Evolutionary conservation across 2,888 invertebrate species (phyloP), one percentile per base, ranked within the genome.

Genomic region (Erebia epiphron): DNA sequence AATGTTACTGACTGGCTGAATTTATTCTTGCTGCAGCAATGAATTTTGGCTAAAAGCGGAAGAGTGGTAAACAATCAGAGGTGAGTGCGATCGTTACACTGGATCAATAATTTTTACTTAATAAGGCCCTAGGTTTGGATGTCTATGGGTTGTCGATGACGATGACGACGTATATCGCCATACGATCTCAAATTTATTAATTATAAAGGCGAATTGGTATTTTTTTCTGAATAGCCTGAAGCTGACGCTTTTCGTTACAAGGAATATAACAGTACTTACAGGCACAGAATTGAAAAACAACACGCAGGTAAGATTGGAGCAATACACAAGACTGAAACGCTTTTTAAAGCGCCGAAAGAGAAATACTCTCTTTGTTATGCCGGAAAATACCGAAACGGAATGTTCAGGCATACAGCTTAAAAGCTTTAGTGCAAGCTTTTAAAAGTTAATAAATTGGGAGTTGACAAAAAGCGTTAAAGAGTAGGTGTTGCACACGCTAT

Each of bases 361-460:
- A 69, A 74, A 63, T 72, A 65, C 69, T 69, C 73, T 72, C 73
- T 73, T 69, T 76, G 75, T 73, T 74, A 63, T 67, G 73, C 70
- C 63, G 71, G 76, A 72, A 75, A 78, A 73, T 70, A 71, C 73
- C 73, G 62, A 76, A 78, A 78, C 76, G 75, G 73, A 78, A 75
- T 76, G 75, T 72, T 75, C 73, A 71, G 75, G 77, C 71, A 75
- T 76, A 75, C 72, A 75, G 78, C 76, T 80, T 80, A 79, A 80
- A 83, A 84, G 83, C 83, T 86, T 83, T 81, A 82, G 79, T 82
- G 80, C 79, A 76, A 83, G 84, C 86, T 86, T 89, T 89, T 86
- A 85, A 83, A 83, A 87, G 86, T 87, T 86, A 86, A 86, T 87
- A 88, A 88, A 89, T 86, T 83, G 83, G 81, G 79, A 80, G 80